Evolutionary conservation across 2,113 vertebrate genomes (phyloP), one percentile per base, ranked within the genome.

Genomic region (Lucifuga dentata): DNA sequence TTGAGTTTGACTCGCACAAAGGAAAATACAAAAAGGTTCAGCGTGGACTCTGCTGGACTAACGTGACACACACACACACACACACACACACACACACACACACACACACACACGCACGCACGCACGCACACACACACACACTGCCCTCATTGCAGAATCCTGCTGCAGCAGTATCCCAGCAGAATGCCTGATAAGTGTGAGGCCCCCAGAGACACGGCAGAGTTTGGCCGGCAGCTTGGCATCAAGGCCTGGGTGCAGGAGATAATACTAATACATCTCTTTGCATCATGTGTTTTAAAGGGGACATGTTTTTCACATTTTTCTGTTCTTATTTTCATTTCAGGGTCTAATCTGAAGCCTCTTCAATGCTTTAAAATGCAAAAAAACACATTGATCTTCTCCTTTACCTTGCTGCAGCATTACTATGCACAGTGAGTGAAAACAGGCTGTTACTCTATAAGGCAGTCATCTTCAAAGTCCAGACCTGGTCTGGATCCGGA

Each of bases 121-220:
- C 46, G 26, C 46, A 49, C 46, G 10, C 45, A 48, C 46, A 58
- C 24, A 33, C 53, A 78, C 43, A 66, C 58, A 73, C 16, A 59
- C 35, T 40, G 58, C 40, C 55, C 43, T 69, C 61, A 21, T 35
- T 75, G 64, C 64, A 35, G 53, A 1, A 32, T 59, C 68, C 70
- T 76, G 46, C 74, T 80, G 79, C 78, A 84, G 74, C 61, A 26
- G 70, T 56, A 81, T 80, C 79, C 78, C 68, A 68, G 46, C 80
- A 73, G 85, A 87, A 86, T 84, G 65, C 58, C 49, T 86, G 73
- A 84, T 64, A 80, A 72, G 76, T 79, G 19, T 57, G 63, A 70
- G 59, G 50, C 56, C 76, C 53, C 68, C 40, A 58, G 72, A 79
- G 80, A 78, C 63, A 20, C 68, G 78, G 73, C 45, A 24, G 71